These are phyloP conservation scores for Athripsodes cinereus DNA, from an alignment of 2,888 invertebrate species.

Conservation along the genomic window DNA sequence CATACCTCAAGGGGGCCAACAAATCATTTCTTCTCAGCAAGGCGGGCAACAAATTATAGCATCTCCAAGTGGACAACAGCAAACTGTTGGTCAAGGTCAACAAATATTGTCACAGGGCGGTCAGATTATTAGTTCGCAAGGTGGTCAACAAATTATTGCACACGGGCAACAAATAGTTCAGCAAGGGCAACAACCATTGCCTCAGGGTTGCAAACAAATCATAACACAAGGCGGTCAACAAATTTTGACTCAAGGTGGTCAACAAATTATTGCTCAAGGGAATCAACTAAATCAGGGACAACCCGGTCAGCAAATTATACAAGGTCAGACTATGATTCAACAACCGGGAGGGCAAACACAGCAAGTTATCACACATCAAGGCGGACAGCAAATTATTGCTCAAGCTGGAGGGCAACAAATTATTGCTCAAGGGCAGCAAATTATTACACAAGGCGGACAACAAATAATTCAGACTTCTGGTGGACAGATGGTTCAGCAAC, in stretches of 20 bases:
- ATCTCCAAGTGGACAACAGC: constrained; percentile 31
- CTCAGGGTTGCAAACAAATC: constrained; percentile 44
- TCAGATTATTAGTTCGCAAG: constrained; percentile 40
- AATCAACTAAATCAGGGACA: constrained; percentile 21
- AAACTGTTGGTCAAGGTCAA: constrained; percentile 25
- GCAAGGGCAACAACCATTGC: constrained; percentile 46
- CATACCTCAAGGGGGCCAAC: constrained; percentile 37
- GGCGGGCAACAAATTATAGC: constrained; percentile 28
- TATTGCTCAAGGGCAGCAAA: constrained; percentile 24
- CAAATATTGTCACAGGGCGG: constrained; percentile 41
- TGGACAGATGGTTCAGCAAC: constrained; percentile 39
- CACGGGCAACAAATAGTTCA: constrained; percentile 43
- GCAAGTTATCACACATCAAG: constrained; percentile 29
- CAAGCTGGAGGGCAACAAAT: constrained; percentile 44
- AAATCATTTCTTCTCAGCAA: constrained; percentile 29
- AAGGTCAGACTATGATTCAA: constrained; percentile 9
- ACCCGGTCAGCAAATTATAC: constrained; percentile 32
- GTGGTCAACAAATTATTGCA: constrained; percentile 47
- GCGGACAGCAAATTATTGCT: constrained; percentile 29
- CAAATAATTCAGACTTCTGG: constrained; percentile 34
- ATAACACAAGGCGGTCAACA: constrained; percentile 38
- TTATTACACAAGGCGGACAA: constrained; percentile 24
- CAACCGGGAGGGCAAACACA: constrained; percentile 25
- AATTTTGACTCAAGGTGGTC: constrained; percentile 35
- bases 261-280: constrained; percentile 37